Base-by-base conservation (phyloP, 2,888 invertebrate species). In the Alloplasta piceator region DNA sequence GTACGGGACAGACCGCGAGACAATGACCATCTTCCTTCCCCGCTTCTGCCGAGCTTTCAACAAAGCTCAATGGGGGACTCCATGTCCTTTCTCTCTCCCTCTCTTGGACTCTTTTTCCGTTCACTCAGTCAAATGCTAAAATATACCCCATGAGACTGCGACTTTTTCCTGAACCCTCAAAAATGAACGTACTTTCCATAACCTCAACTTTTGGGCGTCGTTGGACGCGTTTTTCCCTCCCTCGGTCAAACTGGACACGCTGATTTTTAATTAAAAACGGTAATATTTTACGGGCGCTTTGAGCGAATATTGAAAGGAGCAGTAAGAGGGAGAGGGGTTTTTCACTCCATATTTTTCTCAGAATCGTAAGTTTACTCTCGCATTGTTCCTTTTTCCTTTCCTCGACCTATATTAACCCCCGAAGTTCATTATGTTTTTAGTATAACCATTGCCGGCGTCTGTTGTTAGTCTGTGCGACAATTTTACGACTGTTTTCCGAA, bases 241-340 rank as follows among this genome's bases (percentile, higher is more conserved):
- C n/a, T n/a, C 60, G 52, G 14, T 68, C 5, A 12, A 41, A 41
- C 16, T 7, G 38, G 12, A 48, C 0, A 56, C n/a, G 63, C 36
- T 16, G 50, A 26, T 83, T 83, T 83, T 83, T 83, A 63, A 83
- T 82, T 82, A 80, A 79, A 83, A 86, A 87, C 81, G 77, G 83
- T 72, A 78, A 84, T 52, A 75, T 82, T 85, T 84, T 83, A 85
- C 26, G 26, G 36, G 70, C 74, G 60, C 38, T 12, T 10, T 1
- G 16, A 10, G n/a, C 10, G 26, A 76, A n/a, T 10, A 16, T 12
- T 9, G 46, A 39, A 60, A 56, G 12, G 50, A 6, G 46, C 10
- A n/a, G 64, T 1, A 6, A 52, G 14, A 52, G 38, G 52, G 56
- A 46, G 41, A 38, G 66, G 12, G 52, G 10, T 26, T 26, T 26